Conservation (phyloP, 2,113 vertebrate genomes). For the Bettongia penicillata region DNA sequence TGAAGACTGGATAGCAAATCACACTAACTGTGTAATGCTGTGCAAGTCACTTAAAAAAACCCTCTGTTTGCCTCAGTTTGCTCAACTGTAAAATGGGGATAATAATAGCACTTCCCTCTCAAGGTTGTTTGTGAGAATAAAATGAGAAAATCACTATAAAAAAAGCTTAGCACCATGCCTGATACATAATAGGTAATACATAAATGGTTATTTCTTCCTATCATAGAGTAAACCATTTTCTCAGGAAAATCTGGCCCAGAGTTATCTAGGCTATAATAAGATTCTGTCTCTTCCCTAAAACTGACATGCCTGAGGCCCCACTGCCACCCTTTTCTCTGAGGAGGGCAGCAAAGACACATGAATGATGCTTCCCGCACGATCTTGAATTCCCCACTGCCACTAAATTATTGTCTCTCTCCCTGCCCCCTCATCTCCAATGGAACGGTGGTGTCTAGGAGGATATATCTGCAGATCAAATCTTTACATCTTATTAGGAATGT, state of each 20-base stretch:
- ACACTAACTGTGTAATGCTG: neutral
- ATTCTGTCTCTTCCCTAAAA: neutral
- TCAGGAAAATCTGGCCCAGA: neutral
- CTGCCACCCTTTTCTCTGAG: slow-evolving; percentile 61
- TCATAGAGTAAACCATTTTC: neutral
- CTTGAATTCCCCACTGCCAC: slow-evolving; percentile 30
- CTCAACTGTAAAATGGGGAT: neutral
- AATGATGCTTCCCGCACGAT: slow-evolving; percentile 17
- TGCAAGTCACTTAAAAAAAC: neutral
- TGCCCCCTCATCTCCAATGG: slow-evolving; percentile 7
- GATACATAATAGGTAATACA: neutral
- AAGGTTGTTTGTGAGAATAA: neutral
- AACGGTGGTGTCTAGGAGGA: slow-evolving; percentile 11
- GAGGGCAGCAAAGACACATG: slow-evolving; percentile 77
- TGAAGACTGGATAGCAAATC: neutral
- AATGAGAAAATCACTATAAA: neutral
- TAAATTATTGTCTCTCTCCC: slow-evolving; percentile 42
- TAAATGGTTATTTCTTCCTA: neutral
- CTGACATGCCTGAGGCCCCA: neutral
- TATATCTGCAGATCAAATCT: neutral
- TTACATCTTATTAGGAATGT: neutral
- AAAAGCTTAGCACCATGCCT: neutral
- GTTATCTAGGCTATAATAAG: neutral
- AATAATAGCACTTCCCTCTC: no score
- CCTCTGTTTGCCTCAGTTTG: neutral